Conservation (phyloP, 2,888 invertebrate species). For the Campoplex capitator region DNA sequence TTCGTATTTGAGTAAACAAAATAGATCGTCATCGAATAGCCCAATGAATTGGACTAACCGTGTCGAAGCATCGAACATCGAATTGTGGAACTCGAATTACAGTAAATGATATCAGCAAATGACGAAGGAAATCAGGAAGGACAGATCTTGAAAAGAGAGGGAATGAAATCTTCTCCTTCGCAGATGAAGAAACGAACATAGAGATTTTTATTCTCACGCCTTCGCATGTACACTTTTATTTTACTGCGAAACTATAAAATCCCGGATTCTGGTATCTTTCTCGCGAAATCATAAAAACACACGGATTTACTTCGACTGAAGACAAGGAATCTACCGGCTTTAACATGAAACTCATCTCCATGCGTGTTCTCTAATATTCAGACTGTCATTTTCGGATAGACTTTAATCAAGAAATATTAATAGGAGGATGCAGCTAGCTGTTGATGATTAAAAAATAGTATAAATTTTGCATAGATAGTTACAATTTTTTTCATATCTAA, state of each 20-base stretch:
- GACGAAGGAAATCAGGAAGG: slow-evolving; percentile 11
- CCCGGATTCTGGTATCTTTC: neutral
- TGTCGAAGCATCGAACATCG: slow-evolving; percentile 19
- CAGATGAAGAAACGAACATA: slow-evolving; percentile 23
- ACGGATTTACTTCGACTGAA: neutral
- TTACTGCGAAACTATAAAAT: slow-evolving; percentile 23
- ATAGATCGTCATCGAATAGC: slow-evolving; percentile 10
- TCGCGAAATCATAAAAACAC: neutral
- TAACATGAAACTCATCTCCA: neutral
- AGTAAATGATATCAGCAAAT: slow-evolving; percentile 27
- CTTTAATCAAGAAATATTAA: neutral
- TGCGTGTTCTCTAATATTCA: neutral
- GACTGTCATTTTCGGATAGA: too few relatives aligned
- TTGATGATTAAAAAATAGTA: neutral
- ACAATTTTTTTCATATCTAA: neutral
- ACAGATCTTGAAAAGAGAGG: slow-evolving; percentile 30
- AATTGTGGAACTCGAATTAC: slow-evolving; percentile 56
- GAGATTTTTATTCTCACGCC: slow-evolving; percentile 46
- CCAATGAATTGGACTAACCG: slow-evolving; percentile 23
- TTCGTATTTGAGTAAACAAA: slow-evolving; percentile 57
- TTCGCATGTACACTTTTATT: slow-evolving; percentile 11
- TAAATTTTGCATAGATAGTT: neutral
- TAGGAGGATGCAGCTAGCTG: neutral
- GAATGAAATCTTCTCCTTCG: neutral
- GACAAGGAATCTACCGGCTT: neutral